Percentiles rank a stretch among this genome's conserved stretches.
Conservation (phyloP, 2,797 vertebrate species). For the Diplodus puntazzo region DNA sequence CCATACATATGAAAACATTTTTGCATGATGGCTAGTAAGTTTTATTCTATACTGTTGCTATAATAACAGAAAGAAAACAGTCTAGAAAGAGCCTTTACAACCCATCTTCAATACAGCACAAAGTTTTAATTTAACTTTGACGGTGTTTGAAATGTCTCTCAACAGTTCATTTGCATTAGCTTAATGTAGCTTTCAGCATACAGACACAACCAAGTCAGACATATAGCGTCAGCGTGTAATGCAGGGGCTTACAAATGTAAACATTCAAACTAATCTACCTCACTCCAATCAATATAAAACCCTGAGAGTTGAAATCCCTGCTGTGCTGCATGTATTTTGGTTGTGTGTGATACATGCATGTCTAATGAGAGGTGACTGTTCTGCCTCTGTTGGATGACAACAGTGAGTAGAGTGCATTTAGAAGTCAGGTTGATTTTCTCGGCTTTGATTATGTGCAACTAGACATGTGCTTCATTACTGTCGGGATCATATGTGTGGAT, state of each 20-base stretch:
- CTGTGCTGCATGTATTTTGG: conserved; percentile 42
- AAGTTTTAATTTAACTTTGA: background rate
- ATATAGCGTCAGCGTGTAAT: background rate
- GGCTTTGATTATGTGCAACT: conserved; percentile 21
- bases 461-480: conserved; percentile 23
- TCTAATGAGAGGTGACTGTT: conserved; percentile 60
- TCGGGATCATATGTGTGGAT: conserved; percentile 15
- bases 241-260: conserved; percentile 26
- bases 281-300: conserved; percentile 44
- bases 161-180: background rate
- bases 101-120: background rate
- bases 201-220: background rate
- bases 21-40: background rate
- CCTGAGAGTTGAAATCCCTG: conserved; percentile 7
- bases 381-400: conserved; percentile 43
- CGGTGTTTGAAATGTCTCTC: background rate
- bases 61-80: background rate
- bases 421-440: conserved; percentile 51
- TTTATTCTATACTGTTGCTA: background rate
- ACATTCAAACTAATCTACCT: conserved; percentile 32
- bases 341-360: conserved; percentile 37
- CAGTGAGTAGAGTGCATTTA: conserved; percentile 29
- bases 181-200: background rate
- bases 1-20: no score
- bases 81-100: background rate